phyloP scores from a whole-genome alignment of 2,888 invertebrate genomes.

The Parnassius orleans region DNA sequence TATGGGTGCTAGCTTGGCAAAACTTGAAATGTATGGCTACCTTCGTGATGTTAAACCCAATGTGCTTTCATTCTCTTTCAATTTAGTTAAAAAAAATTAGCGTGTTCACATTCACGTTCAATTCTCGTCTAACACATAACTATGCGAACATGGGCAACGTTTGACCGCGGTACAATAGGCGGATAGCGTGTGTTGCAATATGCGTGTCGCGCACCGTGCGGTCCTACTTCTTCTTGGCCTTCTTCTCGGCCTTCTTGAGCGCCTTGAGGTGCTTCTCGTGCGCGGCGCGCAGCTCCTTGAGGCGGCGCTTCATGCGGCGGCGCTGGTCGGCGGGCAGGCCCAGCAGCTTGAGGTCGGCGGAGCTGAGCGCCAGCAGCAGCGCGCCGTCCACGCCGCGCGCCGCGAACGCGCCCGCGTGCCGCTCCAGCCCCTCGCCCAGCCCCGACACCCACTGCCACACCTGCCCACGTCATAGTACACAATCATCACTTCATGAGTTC shows the following conservation, averaged over 20 bases:
- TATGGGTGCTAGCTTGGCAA: too few relatives aligned
- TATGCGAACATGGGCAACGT: too few relatives aligned
- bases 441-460: constrained; percentile 95
- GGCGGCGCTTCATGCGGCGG: constrained; percentile 88
- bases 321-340: constrained; percentile 91
- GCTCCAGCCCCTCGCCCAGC: constrained; percentile 92
- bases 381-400: constrained; percentile 94
- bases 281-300: constrained; percentile 90
- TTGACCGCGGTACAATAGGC: too few relatives aligned
- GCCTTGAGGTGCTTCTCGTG: constrained; percentile 94
- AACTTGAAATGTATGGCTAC: too few relatives aligned
- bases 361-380: constrained; percentile 92
- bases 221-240: constrained; percentile 85
- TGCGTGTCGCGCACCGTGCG: neutral
- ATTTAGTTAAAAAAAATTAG: too few relatives aligned
- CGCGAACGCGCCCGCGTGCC: constrained; percentile 92
- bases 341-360: constrained; percentile 93
- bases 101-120: too few relatives aligned
- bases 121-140: too few relatives aligned
- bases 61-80: too few relatives aligned
- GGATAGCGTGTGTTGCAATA: too few relatives aligned
- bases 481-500: too few relatives aligned
- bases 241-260: constrained; percentile 92
- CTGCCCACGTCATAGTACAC: constrained; percentile 58
- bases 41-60: too few relatives aligned